A percentile compares a stretch with the other conserved stretches of the same genome.
Conservation (phyloP, 2,797 vertebrate genomes). For the Pteropus rufus region DNA sequence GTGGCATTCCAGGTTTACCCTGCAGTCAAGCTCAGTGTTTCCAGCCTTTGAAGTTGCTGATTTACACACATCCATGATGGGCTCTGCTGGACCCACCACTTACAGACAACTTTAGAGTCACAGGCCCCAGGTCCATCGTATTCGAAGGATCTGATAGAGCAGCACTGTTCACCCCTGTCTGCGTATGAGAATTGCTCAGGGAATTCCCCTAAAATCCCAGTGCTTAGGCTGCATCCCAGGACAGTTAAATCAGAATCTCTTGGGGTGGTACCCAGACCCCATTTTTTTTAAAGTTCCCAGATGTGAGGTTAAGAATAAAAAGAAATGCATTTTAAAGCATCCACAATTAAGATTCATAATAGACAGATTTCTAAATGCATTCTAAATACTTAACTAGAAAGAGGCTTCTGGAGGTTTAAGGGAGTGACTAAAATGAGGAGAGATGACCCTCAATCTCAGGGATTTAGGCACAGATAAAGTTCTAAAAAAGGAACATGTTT, state of each 20-base stretch:
- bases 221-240: neutral
- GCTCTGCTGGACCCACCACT: slow-evolving; percentile 57
- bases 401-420: neutral
- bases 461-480: neutral
- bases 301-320: slow-evolving; percentile 3
- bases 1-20: slow-evolving; percentile 75
- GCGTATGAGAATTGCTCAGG: neutral
- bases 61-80: slow-evolving; percentile 70
- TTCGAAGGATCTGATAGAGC: neutral
- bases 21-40: slow-evolving; percentile 69
- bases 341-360: neutral
- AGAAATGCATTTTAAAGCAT: neutral
- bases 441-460: neutral
- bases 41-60: slow-evolving; percentile 73
- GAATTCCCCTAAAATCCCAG: neutral
- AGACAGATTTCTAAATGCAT: neutral
- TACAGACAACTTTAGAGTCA: slow-evolving; percentile 51
- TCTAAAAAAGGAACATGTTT: neutral
- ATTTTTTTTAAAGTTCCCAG: neutral
- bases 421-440: neutral
- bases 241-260: neutral
- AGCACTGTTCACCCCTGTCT: neutral
- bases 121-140: neutral
- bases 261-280: neutral
- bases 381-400: neutral